These are phyloP conservation scores for Polypedilum pembai DNA, from an alignment of 1,140 invertebrate genomes.

Conservation along the genomic window DNA sequence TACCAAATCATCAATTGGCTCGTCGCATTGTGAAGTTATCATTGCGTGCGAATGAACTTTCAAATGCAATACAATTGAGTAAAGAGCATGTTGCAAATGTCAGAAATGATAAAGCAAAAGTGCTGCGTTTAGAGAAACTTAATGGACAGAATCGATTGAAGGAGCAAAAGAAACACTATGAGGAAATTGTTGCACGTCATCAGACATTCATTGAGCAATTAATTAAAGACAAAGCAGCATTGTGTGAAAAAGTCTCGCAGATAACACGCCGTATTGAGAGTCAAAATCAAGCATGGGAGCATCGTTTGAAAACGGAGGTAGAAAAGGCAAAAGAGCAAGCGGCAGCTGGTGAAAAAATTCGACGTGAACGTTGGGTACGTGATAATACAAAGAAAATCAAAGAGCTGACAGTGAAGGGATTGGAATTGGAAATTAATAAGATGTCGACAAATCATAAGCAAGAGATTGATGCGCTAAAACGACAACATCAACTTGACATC, in stretches of 20 bases:
- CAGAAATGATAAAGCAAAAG: conserved; percentile 40
- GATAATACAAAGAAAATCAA: conserved; percentile 64
- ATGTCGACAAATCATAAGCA: conserved; percentile 56
- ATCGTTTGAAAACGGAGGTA: conserved; percentile 56
- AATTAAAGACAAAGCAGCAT: conserved; percentile 55
- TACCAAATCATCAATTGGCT: conserved; percentile 42
- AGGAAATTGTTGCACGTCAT: conserved; percentile 53
- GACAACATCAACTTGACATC: conserved; percentile 51
- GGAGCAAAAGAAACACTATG: conserved; percentile 57
- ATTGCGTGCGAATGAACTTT: conserved; percentile 41
- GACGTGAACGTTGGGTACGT: conserved; percentile 59
- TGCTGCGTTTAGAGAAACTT: conserved; percentile 38
- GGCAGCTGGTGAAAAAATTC: conserved; percentile 56
- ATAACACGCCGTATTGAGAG: conserved; percentile 46
- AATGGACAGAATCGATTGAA: conserved; percentile 43
- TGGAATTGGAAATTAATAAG: conserved; percentile 61
- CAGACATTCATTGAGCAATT: conserved; percentile 64
- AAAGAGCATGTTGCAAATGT: conserved; percentile 41
- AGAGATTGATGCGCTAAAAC: conserved; percentile 51
- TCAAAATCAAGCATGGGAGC: conserved; percentile 50
- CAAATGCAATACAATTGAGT: conserved; percentile 42
- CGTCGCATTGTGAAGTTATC: conserved; percentile 39
- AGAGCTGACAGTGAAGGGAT: conserved; percentile 63
- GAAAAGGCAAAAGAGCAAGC: conserved; percentile 56
- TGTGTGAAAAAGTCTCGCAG: conserved; percentile 58